Evolutionary conservation across 2,113 vertebrate genomes (phyloP), one percentile per base, ranked within the genome.

Genomic region (Phyllostomus hastatus): DNA sequence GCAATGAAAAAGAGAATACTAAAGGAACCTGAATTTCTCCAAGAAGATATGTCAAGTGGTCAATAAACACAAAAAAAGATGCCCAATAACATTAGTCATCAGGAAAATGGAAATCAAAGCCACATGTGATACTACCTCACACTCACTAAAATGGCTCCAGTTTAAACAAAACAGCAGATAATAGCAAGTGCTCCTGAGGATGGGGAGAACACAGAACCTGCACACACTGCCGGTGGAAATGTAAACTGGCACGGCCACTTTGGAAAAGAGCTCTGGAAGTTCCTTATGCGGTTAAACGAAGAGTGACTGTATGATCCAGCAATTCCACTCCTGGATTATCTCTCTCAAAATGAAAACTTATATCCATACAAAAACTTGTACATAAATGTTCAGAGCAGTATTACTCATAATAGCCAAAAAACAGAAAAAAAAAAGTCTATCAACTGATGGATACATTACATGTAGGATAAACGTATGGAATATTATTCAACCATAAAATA

Each of bases 91-190:
- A 59, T 76, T 41, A 64, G 35, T 70, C 43, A 86, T 50, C 48
- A 35, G 66, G n/a, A 50, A 75, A 95, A 92, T 69, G 69, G 7
- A 93, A 90, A 93, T 81, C 35, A 54, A 85, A 81, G 61, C n/a
- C 67, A 79, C 38, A 67, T 3, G 7, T 59, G 57, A 59, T 50
- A 66, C 46, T 57, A 50, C 28, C 57, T 50, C 28, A 48, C 7
- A 67, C 19, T 75, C 41, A 67, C 24, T 50, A 90, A n/a, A 24
- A 75, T 59, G 57, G 24, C 10, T 48, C 79, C 19, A 33, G 43
- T 83, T 70, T 17, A 7, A 54, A 46, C 76, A 66, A 46, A 61
- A n/a, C 0, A 80, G 48, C 64, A 93, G 72, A 54, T 50, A 72
- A 43, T 6, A 84, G 64, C 64, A 84, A 59, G 50, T 48, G 15